Conservation (phyloP, 1,140 invertebrate genomes). For the Apis laboriosa region DNA sequence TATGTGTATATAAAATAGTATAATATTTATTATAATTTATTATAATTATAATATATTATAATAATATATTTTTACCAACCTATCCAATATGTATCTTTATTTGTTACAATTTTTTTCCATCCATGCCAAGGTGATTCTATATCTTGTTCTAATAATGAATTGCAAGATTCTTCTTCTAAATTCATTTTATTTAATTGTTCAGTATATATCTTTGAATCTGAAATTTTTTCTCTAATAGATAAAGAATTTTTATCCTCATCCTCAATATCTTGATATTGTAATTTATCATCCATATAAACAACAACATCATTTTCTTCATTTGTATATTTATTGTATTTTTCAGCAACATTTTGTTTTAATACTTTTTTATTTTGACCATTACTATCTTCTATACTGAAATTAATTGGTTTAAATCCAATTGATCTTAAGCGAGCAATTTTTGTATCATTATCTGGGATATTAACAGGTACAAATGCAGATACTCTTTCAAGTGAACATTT, state of each 20-base stretch:
- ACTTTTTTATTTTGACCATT: constrained; percentile 14
- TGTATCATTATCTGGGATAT: constrained; percentile 66
- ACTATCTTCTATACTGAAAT: neutral
- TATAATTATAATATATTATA: too few species aligned
- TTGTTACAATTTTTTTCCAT: constrained; percentile 71
- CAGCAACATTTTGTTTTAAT: constrained; percentile 67
- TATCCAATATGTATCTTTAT: constrained; percentile 66
- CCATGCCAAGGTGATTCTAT: constrained; percentile 73
- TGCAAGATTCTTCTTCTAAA: constrained; percentile 6
- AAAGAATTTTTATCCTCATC: constrained; percentile 63
- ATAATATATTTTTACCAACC: constrained; percentile 60
- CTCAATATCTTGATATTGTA: constrained; percentile 78
- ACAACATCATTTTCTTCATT: constrained; percentile 75
- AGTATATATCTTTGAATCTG: neutral
- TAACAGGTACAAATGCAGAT: constrained; percentile 76
- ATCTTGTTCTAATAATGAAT: constrained; percentile 56
- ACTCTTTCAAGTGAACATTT: constrained; percentile 19
- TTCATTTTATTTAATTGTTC: constrained; percentile 7
- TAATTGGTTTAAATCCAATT: constrained; percentile 77
- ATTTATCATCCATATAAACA: constrained; percentile 76
- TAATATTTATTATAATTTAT: neutral
- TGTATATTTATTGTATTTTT: constrained; percentile 76
- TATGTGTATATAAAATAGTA: neutral
- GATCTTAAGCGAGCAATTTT: constrained; percentile 73
- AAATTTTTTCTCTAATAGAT: neutral